Conservation (phyloP, 1,140 invertebrate genomes). For the Epicauta chinensis region DNA sequence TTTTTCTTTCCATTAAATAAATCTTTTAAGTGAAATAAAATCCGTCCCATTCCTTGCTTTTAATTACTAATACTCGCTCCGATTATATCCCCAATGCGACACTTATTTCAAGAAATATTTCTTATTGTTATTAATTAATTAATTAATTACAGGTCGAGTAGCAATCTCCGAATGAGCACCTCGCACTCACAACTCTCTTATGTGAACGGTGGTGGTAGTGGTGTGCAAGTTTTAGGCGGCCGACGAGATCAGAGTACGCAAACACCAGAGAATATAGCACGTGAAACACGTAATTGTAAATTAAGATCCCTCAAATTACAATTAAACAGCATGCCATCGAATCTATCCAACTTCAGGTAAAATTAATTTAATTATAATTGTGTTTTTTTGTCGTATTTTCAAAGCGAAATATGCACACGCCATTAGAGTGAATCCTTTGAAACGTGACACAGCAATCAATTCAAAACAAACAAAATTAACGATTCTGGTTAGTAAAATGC, state of each 20-base stretch:
- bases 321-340: slow-evolving; percentile 55
- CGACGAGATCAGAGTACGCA: slow-evolving; percentile 58
- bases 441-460: neutral
- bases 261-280: slow-evolving; percentile 60
- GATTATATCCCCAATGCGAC: too few relatives aligned
- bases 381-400: too few relatives aligned
- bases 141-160: slow-evolving; percentile 14
- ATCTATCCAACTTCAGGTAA: slow-evolving; percentile 58
- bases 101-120: neutral
- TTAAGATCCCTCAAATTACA: slow-evolving; percentile 59
- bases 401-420: neutral
- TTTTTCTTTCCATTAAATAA: too few relatives aligned
- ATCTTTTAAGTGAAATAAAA: too few relatives aligned
- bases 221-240: slow-evolving; percentile 27
- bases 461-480: neutral
- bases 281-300: slow-evolving; percentile 58
- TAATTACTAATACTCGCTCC: too few relatives aligned
- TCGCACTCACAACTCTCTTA: slow-evolving; percentile 54
- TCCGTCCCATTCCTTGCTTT: too few relatives aligned
- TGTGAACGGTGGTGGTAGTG: slow-evolving; percentile 47
- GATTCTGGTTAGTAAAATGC: too few relatives aligned
- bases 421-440: neutral
- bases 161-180: slow-evolving; percentile 41
- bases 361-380: neutral
- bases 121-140: neutral